phyloP scores from a whole-genome alignment of 2,888 invertebrate species.

The Drepanosiphum platanoidis region DNA sequence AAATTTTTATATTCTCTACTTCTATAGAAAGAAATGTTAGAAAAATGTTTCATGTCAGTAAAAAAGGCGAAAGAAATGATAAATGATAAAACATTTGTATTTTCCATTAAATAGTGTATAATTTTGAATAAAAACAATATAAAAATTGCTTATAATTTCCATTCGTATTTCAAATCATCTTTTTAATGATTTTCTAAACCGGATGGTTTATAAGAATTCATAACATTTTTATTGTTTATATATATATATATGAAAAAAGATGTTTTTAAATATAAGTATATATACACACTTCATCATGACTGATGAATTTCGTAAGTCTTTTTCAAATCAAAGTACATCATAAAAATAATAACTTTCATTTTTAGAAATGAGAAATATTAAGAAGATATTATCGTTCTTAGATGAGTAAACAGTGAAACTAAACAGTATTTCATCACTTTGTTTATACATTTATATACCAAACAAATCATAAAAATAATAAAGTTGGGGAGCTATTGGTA shows the following conservation, averaged over 20 bases:
- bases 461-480: no score
- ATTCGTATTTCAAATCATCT: neutral
- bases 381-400: neutral
- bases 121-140: neutral
- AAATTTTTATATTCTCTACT: constrained; percentile 27
- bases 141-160: neutral
- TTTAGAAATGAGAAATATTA: neutral
- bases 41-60: neutral
- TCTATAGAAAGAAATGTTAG: neutral
- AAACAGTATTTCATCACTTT: no score
- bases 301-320: no score
- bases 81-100: neutral
- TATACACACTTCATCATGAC: neutral
- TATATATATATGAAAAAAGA: neutral
- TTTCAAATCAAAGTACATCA: neutral
- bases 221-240: neutral
- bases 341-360: neutral
- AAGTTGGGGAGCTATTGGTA: no score
- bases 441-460: no score
- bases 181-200: neutral
- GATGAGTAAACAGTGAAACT: no score
- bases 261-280: neutral
- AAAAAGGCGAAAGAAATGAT: constrained; percentile 6
- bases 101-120: neutral
- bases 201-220: neutral